These are phyloP conservation scores for Melitaea cinxia DNA, from an alignment of 1,140 invertebrate species.

Conservation along the genomic window DNA sequence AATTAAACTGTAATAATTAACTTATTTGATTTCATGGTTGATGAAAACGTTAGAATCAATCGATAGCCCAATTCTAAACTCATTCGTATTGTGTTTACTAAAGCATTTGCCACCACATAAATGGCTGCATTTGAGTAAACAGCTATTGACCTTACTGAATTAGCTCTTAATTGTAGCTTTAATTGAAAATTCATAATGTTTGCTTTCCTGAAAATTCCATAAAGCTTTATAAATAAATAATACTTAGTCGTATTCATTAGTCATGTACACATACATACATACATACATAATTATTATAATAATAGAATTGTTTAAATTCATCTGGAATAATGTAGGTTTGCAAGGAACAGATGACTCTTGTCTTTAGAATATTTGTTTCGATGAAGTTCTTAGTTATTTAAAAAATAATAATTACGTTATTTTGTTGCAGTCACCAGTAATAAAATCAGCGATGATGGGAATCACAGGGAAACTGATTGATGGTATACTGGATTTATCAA, in stretches of 20 bases:
- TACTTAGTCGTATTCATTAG: too few relatives aligned
- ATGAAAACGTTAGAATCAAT: too few relatives aligned
- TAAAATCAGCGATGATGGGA: slow-evolving; percentile 73
- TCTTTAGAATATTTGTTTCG: too few relatives aligned
- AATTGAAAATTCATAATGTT: background rate
- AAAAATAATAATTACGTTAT: background rate
- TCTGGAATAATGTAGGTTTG: too few relatives aligned
- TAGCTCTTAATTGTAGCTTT: background rate
- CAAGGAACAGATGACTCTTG: too few relatives aligned
- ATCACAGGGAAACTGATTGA: slow-evolving; percentile 63
- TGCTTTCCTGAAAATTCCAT: too few relatives aligned
- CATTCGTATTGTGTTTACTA: background rate
- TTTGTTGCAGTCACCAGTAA: slow-evolving; percentile 64
- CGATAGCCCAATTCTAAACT: background rate
- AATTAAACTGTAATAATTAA: too few relatives aligned
- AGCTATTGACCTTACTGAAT: background rate
- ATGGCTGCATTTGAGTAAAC: background rate
- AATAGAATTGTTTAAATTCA: too few relatives aligned
- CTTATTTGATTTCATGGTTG: too few relatives aligned
- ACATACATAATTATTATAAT: too few relatives aligned
- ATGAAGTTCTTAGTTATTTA: too few relatives aligned
- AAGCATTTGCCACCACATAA: background rate
- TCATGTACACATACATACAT: too few relatives aligned
- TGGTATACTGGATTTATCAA: slow-evolving; percentile 65
- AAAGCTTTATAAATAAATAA: background rate